A percentile compares a stretch with the other conserved stretches of the same genome.
Evolutionary conservation across 1,140 invertebrate genomes (phyloP).

Genomic region (Euwallacea similis): DNA sequence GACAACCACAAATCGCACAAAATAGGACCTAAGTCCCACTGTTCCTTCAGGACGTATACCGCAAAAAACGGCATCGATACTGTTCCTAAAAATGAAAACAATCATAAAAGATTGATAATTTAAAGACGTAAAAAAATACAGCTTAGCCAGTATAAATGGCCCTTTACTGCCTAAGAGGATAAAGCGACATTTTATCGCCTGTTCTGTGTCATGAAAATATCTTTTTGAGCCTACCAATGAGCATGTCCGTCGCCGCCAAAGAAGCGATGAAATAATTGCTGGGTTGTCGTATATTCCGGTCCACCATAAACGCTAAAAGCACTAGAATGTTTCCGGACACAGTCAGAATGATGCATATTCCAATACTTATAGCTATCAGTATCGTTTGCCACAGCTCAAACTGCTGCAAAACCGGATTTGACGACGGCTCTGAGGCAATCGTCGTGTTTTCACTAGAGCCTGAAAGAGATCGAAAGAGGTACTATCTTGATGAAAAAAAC

Average conservation of each 20-base stretch:
- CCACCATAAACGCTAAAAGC: slow-evolving; percentile 93
- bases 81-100: slow-evolving; percentile 66
- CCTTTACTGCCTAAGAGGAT: too few species aligned
- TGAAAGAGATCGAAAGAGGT: slow-evolving; percentile 1
- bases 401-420: slow-evolving; percentile 72
- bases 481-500: not conserved
- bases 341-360: slow-evolving; percentile 87
- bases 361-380: slow-evolving; percentile 86
- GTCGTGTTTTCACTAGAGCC: slow-evolving; percentile 41
- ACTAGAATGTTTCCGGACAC: slow-evolving; percentile 96
- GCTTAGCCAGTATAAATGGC: too few species aligned
- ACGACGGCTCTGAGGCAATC: slow-evolving; percentile 42
- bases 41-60: slow-evolving; percentile 92
- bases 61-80: slow-evolving; percentile 96
- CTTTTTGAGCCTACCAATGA: slow-evolving; percentile 76
- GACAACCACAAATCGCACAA: slow-evolving; percentile 98
- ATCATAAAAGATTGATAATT: not conserved
- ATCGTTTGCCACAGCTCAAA: slow-evolving; percentile 90
- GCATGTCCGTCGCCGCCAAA: slow-evolving; percentile 94
- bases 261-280: slow-evolving; percentile 99
- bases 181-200: too few species aligned
- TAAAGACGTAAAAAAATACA: too few species aligned
- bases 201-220: not conserved
- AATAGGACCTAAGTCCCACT: slow-evolving; percentile 95
- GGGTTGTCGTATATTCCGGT: slow-evolving; percentile 95